Evolutionary conservation across 1,140 invertebrate species (phyloP), one percentile per base, ranked within the genome.

Genomic region (Drosophila erecta): DNA sequence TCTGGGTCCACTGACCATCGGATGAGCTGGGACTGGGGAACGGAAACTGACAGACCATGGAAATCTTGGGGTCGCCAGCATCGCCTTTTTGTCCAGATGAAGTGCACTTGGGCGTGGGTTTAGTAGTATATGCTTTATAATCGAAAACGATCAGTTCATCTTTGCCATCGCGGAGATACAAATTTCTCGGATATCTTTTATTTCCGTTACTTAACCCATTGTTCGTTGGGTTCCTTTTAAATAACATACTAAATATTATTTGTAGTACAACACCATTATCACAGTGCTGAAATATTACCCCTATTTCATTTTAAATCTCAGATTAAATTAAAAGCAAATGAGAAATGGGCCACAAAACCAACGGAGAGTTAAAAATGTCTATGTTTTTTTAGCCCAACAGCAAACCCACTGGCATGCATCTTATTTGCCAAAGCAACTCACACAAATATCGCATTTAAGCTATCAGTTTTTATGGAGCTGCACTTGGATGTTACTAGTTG

Each of bases 361-460:
- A 47, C 6, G n/a, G n/a, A n/a, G n/a, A n/a, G n/a, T 47, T 27
- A n/a, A 4, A n/a, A 24, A 27, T n/a, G 24, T 47, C 22, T 12
- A 17, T 12, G 14, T 1, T 10, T n/a, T n/a, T 30, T 14, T 22
- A 17, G 11, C 30, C 3, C 20, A 75, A 41, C 44, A 37, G 44
- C 43, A 37, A 76, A 37, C 30, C 33, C 22, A 35, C 14, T 56
- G 59, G 40, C 61, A 56, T 49, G 27, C 12, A 15, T 38, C 24
- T 54, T 54, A 55, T 55, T 49, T 56, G 33, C 22, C 71, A 49
- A 50, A 56, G 20, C 55, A 40, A 37, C 57, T 81, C 72, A 69
- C 79, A 81, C 78, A 81, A 81, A 80, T 81, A 81, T 81, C 78
- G 60, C 65, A 59, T 81, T 75, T 59, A 60, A 76, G 57, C 35